Conservation (phyloP, 2,797 vertebrate species). For the Podarcis lilfordi region DNA sequence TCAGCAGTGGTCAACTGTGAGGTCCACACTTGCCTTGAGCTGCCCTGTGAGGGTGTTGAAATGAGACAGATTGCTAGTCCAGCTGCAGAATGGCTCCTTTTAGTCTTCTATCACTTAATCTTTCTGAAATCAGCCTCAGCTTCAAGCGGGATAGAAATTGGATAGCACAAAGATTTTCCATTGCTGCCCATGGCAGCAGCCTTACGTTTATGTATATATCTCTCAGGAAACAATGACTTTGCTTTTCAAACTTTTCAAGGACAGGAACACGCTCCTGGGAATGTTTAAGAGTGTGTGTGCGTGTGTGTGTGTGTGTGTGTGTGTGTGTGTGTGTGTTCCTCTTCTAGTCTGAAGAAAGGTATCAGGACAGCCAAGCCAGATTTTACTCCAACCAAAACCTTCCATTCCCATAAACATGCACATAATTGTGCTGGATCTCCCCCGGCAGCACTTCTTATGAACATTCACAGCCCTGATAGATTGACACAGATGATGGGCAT, state of each 20-base stretch:
- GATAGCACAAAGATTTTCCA: neutral
- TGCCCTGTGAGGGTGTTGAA: neutral
- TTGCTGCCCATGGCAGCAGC: neutral
- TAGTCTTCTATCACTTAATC: neutral
- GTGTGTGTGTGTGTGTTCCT: neutral
- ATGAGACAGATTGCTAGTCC: neutral
- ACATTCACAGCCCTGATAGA: neutral
- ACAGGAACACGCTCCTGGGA: neutral
- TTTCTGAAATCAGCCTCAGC: constrained; percentile 6
- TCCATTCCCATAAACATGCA: neutral
- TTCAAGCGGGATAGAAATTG: neutral
- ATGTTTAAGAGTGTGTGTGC: neutral
- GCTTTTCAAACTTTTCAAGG: constrained; percentile 12
- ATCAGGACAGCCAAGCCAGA: neutral
- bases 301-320: neutral
- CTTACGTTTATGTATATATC: neutral
- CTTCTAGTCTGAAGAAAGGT: neutral
- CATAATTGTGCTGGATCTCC: neutral
- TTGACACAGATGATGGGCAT: neutral
- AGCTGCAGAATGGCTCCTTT: neutral
- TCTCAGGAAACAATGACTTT: neutral
- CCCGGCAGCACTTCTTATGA: neutral
- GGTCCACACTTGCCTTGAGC: neutral
- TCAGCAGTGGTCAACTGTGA: neutral
- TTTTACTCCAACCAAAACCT: neutral